Evolutionary conservation across 2,888 invertebrate genomes (phyloP), one percentile per base, ranked within the genome.

Genomic region (Drepanosiphum platanoidis): DNA sequence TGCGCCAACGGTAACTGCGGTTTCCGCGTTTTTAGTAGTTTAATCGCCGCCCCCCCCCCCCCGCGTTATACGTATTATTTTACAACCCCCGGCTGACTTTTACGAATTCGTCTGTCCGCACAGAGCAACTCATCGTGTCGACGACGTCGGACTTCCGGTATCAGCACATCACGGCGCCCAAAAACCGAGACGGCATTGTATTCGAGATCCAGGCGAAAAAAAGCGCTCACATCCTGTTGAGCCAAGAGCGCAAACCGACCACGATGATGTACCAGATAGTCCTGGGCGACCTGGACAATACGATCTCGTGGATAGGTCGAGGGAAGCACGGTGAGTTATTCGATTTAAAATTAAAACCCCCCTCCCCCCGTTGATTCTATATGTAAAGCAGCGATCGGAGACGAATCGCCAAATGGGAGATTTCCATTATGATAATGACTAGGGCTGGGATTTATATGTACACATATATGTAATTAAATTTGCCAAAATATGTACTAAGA

Each of bases 51-150:
- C n/a, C n/a, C n/a, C n/a, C n/a, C n/a, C n/a, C n/a, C n/a, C n/a
- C n/a, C n/a, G 36, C 15, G 27, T 30, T 27, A 18, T 39, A 46
- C 27, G n/a, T n/a, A 61, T 27, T n/a, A 27, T 27, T 22, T 1
- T 61, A 61, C n/a, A 32, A 66, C 34, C 8, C 0, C n/a, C 34
- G 9, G 3, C 13, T 42, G 52, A 80, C n/a, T 32, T 27, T 34
- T 9, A 11, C 2, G 1, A 30, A 68, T 2, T 32, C 13, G 39
- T 32, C 91, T 90, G 1, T 90, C n/a, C n/a, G n/a, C n/a, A n/a
- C n/a, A 93, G 93, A 93, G 89, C 93, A 93, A 88, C 89, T 93
- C 77, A 91, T 93, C 7, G 92, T 93, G 22, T 93, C 93, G 0
- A 92, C 93, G 0, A 90, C 91, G 11, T 92, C 92, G 7, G 92